Evolutionary conservation across 2,888 invertebrate species (phyloP).

Genomic region (Sesia bembeciformis): DNA sequence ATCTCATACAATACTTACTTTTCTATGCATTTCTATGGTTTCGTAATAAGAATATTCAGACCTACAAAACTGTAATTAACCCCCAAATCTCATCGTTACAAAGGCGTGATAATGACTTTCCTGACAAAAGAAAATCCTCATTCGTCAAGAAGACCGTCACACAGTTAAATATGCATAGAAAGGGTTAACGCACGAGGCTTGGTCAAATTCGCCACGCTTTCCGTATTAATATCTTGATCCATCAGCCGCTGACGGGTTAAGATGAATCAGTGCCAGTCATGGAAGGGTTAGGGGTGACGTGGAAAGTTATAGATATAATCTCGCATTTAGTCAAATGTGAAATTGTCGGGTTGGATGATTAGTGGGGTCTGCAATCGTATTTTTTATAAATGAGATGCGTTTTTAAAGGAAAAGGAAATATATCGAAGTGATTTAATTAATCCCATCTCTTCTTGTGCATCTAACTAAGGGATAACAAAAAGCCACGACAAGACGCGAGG

Average conservation of each 20-base stretch:
- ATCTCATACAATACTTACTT: not conserved
- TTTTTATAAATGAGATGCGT: too few relatives aligned
- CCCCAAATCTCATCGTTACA: not conserved
- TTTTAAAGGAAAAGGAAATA: too few relatives aligned
- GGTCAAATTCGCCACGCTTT: constrained; percentile 69
- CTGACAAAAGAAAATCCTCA: constrained; percentile 6
- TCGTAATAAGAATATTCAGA: too few relatives aligned
- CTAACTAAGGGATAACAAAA: too few relatives aligned
- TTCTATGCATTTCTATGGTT: not conserved
- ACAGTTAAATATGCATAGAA: constrained; percentile 51
- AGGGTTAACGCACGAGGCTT: constrained; percentile 35
- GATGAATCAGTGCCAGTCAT: constrained; percentile 56
- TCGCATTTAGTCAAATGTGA: constrained; percentile 11
- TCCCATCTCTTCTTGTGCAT: too few relatives aligned
- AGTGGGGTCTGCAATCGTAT: not conserved
- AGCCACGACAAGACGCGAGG: too few relatives aligned
- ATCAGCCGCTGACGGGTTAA: constrained; percentile 66
- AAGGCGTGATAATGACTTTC: not conserved
- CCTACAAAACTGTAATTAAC: not conserved
- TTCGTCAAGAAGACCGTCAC: constrained; percentile 38
- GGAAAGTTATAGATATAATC: constrained; percentile 10
- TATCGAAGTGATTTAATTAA: too few relatives aligned
- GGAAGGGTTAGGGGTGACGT: constrained; percentile 36
- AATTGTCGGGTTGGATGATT: constrained; percentile 6
- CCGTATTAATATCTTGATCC: constrained; percentile 72